Percentiles rank a stretch among this genome's conserved stretches.
These are phyloP conservation scores for Leptinotarsa peninsularis DNA, from an alignment of 2,888 invertebrate species.

Conservation along the genomic window DNA sequence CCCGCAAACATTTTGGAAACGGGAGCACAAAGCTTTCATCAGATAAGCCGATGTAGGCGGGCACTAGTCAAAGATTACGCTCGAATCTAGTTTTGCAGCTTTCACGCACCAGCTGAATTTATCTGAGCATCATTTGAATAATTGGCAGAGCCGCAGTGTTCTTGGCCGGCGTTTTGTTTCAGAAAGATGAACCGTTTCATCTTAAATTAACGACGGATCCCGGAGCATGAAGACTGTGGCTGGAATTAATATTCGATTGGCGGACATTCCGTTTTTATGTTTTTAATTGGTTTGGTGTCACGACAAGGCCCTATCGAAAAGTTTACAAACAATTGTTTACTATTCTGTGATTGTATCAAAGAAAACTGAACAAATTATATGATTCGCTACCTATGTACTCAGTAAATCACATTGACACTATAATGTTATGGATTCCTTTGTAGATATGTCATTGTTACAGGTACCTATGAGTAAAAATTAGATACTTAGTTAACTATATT, in stretches of 20 bases:
- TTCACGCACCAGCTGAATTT: constrained; percentile 5
- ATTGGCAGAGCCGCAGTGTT: background rate
- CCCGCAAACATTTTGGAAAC: constrained; percentile 2
- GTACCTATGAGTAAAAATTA: too few species aligned
- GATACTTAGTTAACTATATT: too few species aligned
- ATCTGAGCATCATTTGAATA: background rate
- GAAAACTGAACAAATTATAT: too few species aligned
- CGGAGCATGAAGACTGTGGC: background rate
- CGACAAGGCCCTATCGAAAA: background rate
- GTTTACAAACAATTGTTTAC: too few species aligned
- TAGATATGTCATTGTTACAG: too few species aligned
- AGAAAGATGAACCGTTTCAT: constrained; percentile 8
- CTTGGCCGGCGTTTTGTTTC: constrained; percentile 3
- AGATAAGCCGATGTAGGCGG: background rate
- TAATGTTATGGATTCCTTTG: too few species aligned
- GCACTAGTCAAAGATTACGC: background rate
- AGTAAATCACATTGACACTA: too few species aligned
- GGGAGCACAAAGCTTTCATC: constrained; percentile 2
- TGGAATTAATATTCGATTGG: background rate
- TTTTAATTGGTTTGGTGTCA: background rate
- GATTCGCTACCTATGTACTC: too few species aligned
- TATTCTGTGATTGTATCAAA: too few species aligned
- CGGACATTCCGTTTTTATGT: background rate
- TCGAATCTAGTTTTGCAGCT: background rate
- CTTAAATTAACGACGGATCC: background rate